Percentiles rank a stretch among this genome's conserved stretches.
These are phyloP conservation scores for Drosophila yakuba DNA, from an alignment of 1,140 invertebrate genomes.

Conservation along the genomic window DNA sequence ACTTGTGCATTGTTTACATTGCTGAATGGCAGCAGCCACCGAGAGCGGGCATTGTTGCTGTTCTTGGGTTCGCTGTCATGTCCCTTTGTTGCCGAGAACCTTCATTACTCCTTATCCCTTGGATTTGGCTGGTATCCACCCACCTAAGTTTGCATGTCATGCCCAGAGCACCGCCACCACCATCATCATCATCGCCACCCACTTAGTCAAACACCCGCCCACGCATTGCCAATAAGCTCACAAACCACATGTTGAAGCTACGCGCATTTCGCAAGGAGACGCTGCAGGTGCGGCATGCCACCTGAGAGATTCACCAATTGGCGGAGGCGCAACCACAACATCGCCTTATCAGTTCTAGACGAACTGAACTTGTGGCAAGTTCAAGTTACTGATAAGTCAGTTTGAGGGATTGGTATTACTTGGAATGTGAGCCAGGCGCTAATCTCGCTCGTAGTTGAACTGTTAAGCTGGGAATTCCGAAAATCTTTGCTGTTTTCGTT, in stretches of 20 bases:
- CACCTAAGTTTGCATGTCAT: slow-evolving; percentile 58
- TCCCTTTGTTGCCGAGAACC: slow-evolving; percentile 32
- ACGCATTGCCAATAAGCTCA: slow-evolving; percentile 51
- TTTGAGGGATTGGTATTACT: slow-evolving; percentile 3
- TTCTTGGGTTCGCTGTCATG: slow-evolving; percentile 28
- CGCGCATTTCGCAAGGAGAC: slow-evolving; percentile 64
- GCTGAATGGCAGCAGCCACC: slow-evolving; percentile 42
- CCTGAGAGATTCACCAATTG: slow-evolving; percentile 63
- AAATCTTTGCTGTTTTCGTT: too few species aligned
- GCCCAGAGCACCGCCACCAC: slow-evolving; percentile 9
- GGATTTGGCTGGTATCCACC: slow-evolving; percentile 37
- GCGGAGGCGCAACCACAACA: slow-evolving; percentile 13
- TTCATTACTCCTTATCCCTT: slow-evolving; percentile 6
- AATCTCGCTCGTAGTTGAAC: background rate
- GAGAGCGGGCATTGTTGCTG: slow-evolving; percentile 25
- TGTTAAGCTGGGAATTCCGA: background rate
- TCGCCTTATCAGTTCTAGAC: slow-evolving; percentile 40
- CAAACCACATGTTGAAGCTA: slow-evolving; percentile 79
- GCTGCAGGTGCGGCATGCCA: slow-evolving; percentile 40
- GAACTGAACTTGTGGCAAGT: slow-evolving; percentile 38
- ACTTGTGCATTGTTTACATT: slow-evolving; percentile 80
- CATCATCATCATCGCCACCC: slow-evolving; percentile 1
- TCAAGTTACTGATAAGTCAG: slow-evolving; percentile 35
- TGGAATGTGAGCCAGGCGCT: background rate
- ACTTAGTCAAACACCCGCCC: slow-evolving; percentile 24